Conservation (phyloP, 2,888 invertebrate genomes). For the Coelopa pilipes region DNA sequence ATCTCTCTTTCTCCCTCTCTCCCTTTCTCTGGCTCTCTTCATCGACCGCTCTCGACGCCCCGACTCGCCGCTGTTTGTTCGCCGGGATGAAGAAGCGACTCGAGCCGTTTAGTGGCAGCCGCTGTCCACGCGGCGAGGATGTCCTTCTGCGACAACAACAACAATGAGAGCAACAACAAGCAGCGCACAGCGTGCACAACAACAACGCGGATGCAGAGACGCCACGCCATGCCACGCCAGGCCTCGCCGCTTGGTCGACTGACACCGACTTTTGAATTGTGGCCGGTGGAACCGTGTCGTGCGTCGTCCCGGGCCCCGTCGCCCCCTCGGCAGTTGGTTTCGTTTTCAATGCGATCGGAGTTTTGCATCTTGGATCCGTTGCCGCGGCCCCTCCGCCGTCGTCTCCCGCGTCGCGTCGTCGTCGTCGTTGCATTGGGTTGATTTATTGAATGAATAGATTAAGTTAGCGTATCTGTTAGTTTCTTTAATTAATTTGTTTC, state of each 20-base stretch:
- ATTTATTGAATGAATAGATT: conserved; percentile 63
- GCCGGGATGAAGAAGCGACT: neutral
- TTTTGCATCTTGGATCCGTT: conserved; percentile 9
- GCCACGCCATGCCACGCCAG: conserved; percentile 18
- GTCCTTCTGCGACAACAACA: conserved; percentile 40
- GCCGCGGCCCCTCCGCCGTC: neutral
- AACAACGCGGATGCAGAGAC: too few relatives aligned
- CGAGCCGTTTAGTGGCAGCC: neutral
- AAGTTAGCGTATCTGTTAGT: conserved; percentile 63
- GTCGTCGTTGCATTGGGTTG: conserved; percentile 52
- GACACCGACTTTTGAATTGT: conserved; percentile 24
- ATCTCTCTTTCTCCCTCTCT: too few relatives aligned
- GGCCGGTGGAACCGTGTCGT: conserved; percentile 5
- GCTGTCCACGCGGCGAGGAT: conserved; percentile 8
- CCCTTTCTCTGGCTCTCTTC: too few relatives aligned
- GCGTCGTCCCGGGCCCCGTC: neutral
- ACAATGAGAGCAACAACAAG: conserved; percentile 35
- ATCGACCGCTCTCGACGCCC: too few relatives aligned
- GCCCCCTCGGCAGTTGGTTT: neutral
- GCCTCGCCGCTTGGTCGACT: conserved; percentile 16
- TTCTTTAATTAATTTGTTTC: conserved; percentile 65
- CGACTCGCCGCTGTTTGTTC: neutral
- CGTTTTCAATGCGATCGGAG: conserved; percentile 18
- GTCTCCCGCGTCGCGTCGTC: conserved; percentile 32
- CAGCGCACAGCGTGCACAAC: neutral